A percentile compares a stretch with the other conserved stretches of the same genome.
Evolutionary conservation across 2,888 invertebrate genomes (phyloP).

Genomic region (Melangyna quadrimaculata): DNA sequence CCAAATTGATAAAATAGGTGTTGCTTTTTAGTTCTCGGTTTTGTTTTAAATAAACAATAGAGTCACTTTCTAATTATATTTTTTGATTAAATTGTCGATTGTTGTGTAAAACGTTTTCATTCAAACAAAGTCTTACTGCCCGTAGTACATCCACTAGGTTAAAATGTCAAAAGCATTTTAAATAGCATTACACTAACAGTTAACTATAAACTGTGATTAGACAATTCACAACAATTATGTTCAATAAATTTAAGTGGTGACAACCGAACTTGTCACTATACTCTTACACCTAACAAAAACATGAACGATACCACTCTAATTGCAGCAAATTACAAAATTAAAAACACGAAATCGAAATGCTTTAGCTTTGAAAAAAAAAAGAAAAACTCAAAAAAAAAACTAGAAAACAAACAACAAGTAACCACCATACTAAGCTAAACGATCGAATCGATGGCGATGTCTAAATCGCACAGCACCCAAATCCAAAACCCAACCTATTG

Average conservation of each 20-base stretch:
- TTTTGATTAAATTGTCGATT: no score
- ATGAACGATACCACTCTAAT: conserved; percentile 60
- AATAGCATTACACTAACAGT: neutral
- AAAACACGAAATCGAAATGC: conserved; percentile 65
- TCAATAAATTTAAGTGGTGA: conserved; percentile 39
- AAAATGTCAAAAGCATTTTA: neutral
- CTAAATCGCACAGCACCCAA: conserved; percentile 54
- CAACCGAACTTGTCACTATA: conserved; percentile 44
- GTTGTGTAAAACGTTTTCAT: neutral
- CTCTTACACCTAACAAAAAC: conserved; percentile 42
- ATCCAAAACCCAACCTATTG: conserved; percentile 46
- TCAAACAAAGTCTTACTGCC: neutral
- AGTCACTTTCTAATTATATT: no score
- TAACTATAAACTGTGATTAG: neutral
- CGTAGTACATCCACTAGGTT: neutral
- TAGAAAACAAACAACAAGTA: neutral
- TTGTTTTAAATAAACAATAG: no score
- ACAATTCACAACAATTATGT: conserved; percentile 23
- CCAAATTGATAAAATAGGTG: no score
- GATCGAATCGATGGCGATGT: conserved; percentile 36
- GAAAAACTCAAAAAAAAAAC: neutral
- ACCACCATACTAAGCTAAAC: neutral
- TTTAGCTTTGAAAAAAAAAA: conserved; percentile 22
- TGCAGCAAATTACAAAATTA: conserved; percentile 69
- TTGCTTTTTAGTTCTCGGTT: no score